Evolutionary conservation across 2,113 vertebrate genomes (phyloP).

Genomic region (Nematolebias whitei): DNA sequence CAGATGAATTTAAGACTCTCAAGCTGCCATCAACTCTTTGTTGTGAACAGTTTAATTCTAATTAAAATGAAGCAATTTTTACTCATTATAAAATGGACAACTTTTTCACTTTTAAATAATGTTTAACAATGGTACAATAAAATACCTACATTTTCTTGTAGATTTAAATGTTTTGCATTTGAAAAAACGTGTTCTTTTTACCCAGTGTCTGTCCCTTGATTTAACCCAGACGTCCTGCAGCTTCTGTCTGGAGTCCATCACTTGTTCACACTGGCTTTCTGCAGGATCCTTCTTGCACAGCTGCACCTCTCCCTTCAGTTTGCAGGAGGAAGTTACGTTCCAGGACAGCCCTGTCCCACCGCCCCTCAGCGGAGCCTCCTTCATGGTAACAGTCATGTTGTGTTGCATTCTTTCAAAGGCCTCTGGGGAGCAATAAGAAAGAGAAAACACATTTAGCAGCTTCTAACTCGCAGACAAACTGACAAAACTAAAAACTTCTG

Average conservation of each 20-base stretch:
- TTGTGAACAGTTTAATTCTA: not conserved
- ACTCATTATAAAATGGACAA: not conserved
- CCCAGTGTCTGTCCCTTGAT: slow-evolving; percentile 45
- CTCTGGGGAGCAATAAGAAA: slow-evolving; percentile 13
- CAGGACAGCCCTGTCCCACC: slow-evolving; percentile 52
- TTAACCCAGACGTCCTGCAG: slow-evolving; percentile 49
- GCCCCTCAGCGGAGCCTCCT: slow-evolving; percentile 14
- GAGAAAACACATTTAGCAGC: not conserved
- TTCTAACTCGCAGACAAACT: not conserved
- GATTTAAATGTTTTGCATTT: not conserved
- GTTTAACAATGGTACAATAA: not conserved
- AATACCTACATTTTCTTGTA: not conserved
- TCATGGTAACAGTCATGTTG: slow-evolving; percentile 61
- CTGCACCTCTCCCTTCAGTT: slow-evolving; percentile 71
- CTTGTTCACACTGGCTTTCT: slow-evolving; percentile 58
- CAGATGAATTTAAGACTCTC: not conserved
- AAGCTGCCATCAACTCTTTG: too few relatives aligned
- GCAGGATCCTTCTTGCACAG: slow-evolving; percentile 66
- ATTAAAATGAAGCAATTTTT: not conserved
- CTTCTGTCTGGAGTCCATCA: slow-evolving; percentile 43
- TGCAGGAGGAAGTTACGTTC: slow-evolving; percentile 73
- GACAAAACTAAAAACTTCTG: not conserved
- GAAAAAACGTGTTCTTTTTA: slow-evolving; percentile 28
- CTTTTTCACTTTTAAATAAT: not conserved
- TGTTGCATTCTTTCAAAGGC: slow-evolving; percentile 56